Base-by-base conservation (phyloP, 1,140 invertebrate genomes). In the Wiebesia pumilae region DNA sequence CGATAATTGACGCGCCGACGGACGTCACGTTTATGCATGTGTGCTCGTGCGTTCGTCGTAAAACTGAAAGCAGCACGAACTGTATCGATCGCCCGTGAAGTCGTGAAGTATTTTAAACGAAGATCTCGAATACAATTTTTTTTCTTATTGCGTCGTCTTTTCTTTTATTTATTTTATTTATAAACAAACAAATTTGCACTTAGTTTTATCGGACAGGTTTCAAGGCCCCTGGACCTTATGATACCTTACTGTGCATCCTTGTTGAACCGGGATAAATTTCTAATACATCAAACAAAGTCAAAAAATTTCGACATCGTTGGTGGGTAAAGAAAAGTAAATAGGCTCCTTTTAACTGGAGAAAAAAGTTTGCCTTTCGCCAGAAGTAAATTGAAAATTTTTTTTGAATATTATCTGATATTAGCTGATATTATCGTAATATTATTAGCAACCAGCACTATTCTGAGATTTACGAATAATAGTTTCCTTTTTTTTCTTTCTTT, bases 1-100 rank as follows among this genome's bases (percentile, higher is more conserved):
- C 35, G 47, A 77, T 84, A 84, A 77, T 84, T 77, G 71, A 84
- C 51, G 69, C 69, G 19, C 27, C 43, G 33, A 81, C 30, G 58
- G 24, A 62, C 71, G 38, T 24, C 27, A 58, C 24, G 54, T 65
- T 33, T 40, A 33, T 33, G 38, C 47, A 3, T 10, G 43, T 16
- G 75, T 19, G 24, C n/a, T 27, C 27, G 51, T 16, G 75, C n/a
- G 40, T 75, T 75, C 2, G 2, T 43, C 73, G 14, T 19, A 79
- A 58, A 47, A 33, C 30, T 0, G 43, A 79, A 58, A 33, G 1
- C 51, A 47, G 3, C 27, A 4, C 4, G n/a, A 58, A 30, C 7
- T 19, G 77, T 33, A 58, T 79, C 77, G 77, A 75, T 79, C 47
- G 47, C 14, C 0, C 0, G n/a, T n/a, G 0, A 0, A 27, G 24